Conservation (phyloP, 2,113 vertebrate genomes). For the Halichoerus grypus region DNA sequence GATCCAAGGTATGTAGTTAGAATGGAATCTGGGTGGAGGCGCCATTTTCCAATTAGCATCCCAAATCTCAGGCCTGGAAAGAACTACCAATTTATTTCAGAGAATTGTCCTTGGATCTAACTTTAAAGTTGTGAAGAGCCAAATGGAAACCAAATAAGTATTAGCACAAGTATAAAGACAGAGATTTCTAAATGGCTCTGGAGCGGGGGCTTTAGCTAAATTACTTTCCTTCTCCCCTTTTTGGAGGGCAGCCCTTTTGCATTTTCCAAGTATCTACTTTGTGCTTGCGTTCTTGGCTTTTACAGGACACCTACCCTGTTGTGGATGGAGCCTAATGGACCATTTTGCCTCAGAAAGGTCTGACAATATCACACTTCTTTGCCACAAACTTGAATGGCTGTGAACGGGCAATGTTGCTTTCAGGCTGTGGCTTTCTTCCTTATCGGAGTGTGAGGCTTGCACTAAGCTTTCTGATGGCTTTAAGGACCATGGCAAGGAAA, state of each 20-base stretch:
- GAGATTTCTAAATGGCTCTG: conserved; percentile 13
- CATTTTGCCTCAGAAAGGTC: background rate
- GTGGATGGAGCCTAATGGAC: background rate
- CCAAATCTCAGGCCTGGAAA: background rate
- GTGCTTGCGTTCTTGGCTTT: background rate
- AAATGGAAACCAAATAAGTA: background rate
- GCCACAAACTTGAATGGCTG: background rate
- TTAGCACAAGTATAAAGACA: background rate
- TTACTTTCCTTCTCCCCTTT: background rate
- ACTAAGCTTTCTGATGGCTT: background rate
- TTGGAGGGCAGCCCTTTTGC: background rate
- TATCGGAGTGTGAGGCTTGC: background rate
- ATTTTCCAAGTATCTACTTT: background rate
- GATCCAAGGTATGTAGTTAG: rapidly evolving
- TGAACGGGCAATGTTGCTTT: background rate
- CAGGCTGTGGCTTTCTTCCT: background rate
- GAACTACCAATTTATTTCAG: background rate
- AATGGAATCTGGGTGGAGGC: background rate
- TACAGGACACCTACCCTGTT: background rate
- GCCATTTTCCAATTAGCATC: background rate
- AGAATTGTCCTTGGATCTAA: background rate
- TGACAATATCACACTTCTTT: background rate
- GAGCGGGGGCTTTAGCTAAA: background rate
- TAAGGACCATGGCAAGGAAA: background rate
- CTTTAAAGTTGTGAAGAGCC: background rate